phyloP scores from a whole-genome alignment of 2,113 vertebrate species.

The Callorhinus ursinus region DNA sequence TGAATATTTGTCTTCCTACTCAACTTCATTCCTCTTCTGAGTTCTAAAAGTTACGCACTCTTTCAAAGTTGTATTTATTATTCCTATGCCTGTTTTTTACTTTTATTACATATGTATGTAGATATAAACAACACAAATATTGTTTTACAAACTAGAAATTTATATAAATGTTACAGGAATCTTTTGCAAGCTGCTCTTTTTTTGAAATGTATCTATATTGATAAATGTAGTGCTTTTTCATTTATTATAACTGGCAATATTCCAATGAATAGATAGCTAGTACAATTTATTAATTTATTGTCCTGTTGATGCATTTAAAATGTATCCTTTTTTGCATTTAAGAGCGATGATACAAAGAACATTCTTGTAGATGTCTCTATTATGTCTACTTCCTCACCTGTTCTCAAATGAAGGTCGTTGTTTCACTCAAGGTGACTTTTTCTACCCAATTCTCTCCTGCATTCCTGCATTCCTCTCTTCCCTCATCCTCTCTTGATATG shows the following conservation, averaged over 20 bases:
- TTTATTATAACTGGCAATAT: background rate
- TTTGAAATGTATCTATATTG: background rate
- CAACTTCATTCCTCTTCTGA: background rate
- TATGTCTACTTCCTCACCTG: background rate
- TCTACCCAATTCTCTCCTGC: background rate
- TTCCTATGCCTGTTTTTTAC: background rate
- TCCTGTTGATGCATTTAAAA: background rate
- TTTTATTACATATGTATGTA: background rate
- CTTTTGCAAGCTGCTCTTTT: background rate
- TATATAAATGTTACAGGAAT: background rate
- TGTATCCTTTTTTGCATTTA: background rate
- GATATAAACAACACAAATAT: background rate
- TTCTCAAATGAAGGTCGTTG: background rate
- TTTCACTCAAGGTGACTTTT: background rate
- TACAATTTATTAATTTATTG: background rate
- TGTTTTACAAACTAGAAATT: background rate
- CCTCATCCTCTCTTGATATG: background rate
- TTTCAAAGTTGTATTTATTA: background rate
- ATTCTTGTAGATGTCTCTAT: background rate
- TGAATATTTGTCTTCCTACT: background rate
- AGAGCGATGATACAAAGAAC: background rate
- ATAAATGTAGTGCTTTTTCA: background rate
- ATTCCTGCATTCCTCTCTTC: background rate
- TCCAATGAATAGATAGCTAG: background rate
- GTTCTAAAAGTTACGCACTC: background rate